Percentiles rank a stretch among this genome's conserved stretches.
Conservation (phyloP, 2,888 invertebrate genomes). For the Ennomos fuscantarius region DNA sequence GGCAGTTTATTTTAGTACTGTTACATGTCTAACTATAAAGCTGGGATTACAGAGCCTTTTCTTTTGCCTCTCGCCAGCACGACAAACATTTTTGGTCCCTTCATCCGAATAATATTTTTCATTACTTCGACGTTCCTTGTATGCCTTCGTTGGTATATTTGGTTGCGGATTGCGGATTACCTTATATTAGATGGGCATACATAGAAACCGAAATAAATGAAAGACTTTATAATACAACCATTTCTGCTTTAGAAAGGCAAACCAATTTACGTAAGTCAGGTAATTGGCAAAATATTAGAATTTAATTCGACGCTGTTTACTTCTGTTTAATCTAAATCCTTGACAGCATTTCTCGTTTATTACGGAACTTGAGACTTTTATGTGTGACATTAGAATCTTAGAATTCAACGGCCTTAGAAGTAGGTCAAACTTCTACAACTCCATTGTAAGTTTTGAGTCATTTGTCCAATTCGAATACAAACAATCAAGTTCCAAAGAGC, state of each 20-base stretch:
- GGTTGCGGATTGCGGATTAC: constrained; percentile 20
- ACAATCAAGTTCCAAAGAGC: no score
- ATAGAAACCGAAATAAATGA: constrained; percentile 3
- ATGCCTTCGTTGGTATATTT: constrained; percentile 13
- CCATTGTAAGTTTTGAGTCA: no score
- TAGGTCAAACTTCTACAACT: no score
- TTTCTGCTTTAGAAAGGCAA: neutral
- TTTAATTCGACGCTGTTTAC: neutral
- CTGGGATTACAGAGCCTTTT: constrained; percentile 19
- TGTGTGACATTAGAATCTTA: no score
- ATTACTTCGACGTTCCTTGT: constrained; percentile 20
- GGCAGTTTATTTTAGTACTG: constrained; percentile 15
- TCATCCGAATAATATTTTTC: constrained; percentile 27
- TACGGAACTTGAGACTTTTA: no score
- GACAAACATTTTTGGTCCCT: constrained; percentile 21
- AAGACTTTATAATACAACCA: neutral
- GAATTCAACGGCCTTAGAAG: no score
- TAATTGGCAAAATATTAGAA: neutral
- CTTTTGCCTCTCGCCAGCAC: constrained; percentile 19
- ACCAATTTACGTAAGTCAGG: neutral
- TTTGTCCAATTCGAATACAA: no score
- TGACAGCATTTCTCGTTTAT: neutral
- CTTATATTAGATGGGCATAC: constrained; percentile 6
- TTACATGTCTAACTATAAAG: constrained; percentile 10
- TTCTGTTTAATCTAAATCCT: constrained; percentile 5